Evolutionary conservation across 2,797 vertebrate genomes (phyloP).

Genomic region (Hypotaenidia philippensis): DNA sequence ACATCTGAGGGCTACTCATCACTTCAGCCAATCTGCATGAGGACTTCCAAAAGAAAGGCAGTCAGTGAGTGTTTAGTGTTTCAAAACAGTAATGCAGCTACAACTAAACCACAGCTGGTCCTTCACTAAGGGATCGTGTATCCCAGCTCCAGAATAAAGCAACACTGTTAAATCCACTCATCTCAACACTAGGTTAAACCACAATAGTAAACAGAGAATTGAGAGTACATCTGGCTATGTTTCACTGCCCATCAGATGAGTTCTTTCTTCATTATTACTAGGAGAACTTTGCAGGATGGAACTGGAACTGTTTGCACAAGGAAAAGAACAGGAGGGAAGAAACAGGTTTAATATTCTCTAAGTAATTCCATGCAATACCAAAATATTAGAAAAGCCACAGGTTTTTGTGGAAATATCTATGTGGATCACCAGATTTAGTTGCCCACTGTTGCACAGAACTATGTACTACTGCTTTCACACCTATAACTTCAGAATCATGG

Average conservation of each 20-base stretch:
- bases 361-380: not conserved
- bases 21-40: not conserved
- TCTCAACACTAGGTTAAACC: not conserved
- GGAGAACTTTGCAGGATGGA: constrained; percentile 38
- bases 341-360: not conserved
- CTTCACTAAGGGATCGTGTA: not conserved
- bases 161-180: not conserved
- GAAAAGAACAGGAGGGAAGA: not conserved
- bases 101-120: not conserved
- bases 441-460: not conserved
- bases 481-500: not conserved
- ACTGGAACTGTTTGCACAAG: constrained; percentile 58
- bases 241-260: constrained; percentile 63
- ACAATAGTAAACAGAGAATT: not conserved
- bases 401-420: not conserved
- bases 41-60: constrained; percentile 20
- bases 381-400: not conserved
- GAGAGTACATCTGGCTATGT: not conserved
- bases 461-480: not conserved
- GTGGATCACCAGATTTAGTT: not conserved
- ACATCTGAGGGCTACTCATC: not conserved
- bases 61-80: not conserved
- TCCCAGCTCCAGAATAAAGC: not conserved
- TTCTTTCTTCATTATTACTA: constrained; percentile 65
- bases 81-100: not conserved